phyloP scores from a whole-genome alignment of 2,888 invertebrate genomes.

The Choristoneura rosaceana region DNA sequence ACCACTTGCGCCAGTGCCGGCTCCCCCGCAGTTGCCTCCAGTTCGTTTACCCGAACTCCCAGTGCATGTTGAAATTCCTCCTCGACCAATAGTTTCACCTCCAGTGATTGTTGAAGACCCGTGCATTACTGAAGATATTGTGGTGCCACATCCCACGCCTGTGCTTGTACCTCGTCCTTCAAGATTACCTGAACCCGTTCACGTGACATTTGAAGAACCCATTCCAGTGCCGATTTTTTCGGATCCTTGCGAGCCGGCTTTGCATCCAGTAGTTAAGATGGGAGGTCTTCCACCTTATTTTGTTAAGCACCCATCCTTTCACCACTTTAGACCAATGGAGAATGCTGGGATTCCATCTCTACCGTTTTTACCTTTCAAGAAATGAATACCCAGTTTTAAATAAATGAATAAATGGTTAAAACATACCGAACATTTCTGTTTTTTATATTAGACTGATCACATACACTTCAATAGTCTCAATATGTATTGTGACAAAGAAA shows the following conservation, averaged over 20 bases:
- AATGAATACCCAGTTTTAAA: neutral
- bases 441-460: neutral
- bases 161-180: slow-evolving; percentile 8
- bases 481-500: no score
- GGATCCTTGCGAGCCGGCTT: slow-evolving; percentile 30
- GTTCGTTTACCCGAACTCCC: slow-evolving; percentile 25
- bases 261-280: neutral
- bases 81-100: slow-evolving; percentile 12
- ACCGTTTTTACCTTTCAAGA: neutral
- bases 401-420: neutral
- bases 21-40: slow-evolving; percentile 21
- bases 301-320: neutral
- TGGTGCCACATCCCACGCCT: slow-evolving; percentile 12
- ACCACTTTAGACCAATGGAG: slow-evolving; percentile 1
- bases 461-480: no score
- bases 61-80: slow-evolving; percentile 21
- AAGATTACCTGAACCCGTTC: neutral
- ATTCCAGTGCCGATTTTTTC: slow-evolving; percentile 19
- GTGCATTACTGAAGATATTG: slow-evolving; percentile 24
- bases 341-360: neutral
- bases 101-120: slow-evolving; percentile 27
- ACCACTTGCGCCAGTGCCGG: slow-evolving; percentile 20
- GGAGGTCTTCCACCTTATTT: slow-evolving; percentile 18
- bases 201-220: neutral
- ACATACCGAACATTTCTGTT: neutral